These are phyloP conservation scores for Eulemur albifrons DNA, from an alignment of 2,797 vertebrate genomes.

Conservation along the genomic window DNA sequence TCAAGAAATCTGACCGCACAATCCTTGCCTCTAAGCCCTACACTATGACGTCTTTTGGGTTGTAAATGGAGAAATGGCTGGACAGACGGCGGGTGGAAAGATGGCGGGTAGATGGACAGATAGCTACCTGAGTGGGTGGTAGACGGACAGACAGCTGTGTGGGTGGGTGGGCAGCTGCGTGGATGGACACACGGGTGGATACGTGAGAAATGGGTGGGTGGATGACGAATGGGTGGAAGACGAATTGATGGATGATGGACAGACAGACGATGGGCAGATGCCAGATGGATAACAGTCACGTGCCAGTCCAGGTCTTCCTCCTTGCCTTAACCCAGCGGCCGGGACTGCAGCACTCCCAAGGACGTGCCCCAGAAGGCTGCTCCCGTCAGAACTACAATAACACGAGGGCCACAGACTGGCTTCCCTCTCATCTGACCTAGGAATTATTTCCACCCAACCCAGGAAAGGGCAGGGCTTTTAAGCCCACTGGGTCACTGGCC, in stretches of 20 bases:
- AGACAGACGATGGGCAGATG: not conserved
- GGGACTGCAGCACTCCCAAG: not conserved
- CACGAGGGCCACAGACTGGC: not conserved
- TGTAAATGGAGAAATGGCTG: not conserved
- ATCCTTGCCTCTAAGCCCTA: not conserved
- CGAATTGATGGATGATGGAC: not conserved
- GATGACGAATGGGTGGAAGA: too few relatives aligned
- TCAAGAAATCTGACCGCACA: not conserved
- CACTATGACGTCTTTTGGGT: not conserved
- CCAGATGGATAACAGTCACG: not conserved
- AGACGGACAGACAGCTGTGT: accelerated
- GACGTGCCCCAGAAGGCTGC: not conserved
- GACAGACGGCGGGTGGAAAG: too few relatives aligned
- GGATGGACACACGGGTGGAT: not conserved
- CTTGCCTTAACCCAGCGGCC: not conserved
- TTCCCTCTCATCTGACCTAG: not conserved
- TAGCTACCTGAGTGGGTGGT: not conserved
- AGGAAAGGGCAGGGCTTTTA: not conserved
- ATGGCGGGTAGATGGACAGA: not conserved
- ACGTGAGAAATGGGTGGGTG: not conserved
- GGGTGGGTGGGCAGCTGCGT: too few relatives aligned
- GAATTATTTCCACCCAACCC: not conserved
- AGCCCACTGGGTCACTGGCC: not conserved
- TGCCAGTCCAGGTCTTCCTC: not conserved
- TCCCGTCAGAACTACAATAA: not conserved